These are phyloP conservation scores for Araneus ventricosus DNA, from an alignment of 1,140 invertebrate genomes.

Conservation along the genomic window DNA sequence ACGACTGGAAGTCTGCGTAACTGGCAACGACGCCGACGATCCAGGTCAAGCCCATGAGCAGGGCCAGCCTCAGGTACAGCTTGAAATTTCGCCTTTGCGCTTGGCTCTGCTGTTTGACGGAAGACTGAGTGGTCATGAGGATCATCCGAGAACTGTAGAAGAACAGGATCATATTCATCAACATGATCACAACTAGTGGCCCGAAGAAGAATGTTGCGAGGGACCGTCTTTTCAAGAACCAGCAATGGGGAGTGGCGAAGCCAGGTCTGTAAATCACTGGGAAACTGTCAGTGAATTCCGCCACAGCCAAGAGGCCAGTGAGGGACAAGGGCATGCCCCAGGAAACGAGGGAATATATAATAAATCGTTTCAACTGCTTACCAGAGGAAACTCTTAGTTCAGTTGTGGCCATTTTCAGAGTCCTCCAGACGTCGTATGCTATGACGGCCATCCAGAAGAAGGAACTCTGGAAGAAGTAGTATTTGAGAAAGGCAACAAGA, in stretches of 20 bases:
- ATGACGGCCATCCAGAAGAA: constrained; percentile 85
- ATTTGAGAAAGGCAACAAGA: constrained; percentile 81
- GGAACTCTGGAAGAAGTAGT: constrained; percentile 82
- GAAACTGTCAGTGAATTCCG: constrained; percentile 81
- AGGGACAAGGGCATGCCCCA: constrained; percentile 82
- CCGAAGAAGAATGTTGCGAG: constrained; percentile 83
- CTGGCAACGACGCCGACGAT: constrained; percentile 81
- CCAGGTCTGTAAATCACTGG: constrained; percentile 79
- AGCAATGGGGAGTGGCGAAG: constrained; percentile 82
- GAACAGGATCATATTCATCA: constrained; percentile 82
- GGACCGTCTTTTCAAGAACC: constrained; percentile 82
- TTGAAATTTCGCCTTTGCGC: constrained; percentile 80
- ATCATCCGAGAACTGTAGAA: constrained; percentile 81
- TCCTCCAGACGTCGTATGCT: constrained; percentile 83
- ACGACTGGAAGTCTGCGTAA: constrained; percentile 49
- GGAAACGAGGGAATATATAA: constrained; percentile 82
- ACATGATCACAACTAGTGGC: constrained; percentile 81
- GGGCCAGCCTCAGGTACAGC: constrained; percentile 83
- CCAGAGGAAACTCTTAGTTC: constrained; percentile 81
- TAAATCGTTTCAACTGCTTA: constrained; percentile 80
- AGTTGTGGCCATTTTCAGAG: constrained; percentile 81
- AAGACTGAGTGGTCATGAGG: constrained; percentile 79
- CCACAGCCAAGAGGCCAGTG: constrained; percentile 80
- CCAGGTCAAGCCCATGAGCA: constrained; percentile 82
- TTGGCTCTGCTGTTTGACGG: constrained; percentile 72